Base-by-base conservation (phyloP, 2,113 vertebrate genomes). In the Hippopotamus amphibius region DNA sequence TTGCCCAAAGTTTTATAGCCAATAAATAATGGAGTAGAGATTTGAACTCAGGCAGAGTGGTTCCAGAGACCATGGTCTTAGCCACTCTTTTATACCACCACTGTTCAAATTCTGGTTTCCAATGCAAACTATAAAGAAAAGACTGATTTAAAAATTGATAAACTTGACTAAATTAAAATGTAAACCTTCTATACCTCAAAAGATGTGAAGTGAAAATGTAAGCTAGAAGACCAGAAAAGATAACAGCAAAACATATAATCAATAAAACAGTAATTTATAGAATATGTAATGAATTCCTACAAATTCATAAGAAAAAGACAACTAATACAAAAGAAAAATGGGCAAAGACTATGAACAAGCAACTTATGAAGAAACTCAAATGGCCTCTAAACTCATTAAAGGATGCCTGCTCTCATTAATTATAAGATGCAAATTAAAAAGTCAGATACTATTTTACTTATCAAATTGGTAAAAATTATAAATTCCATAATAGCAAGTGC, bases 161-260 rank as follows among this genome's bases (percentile, higher is more conserved):
- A 81, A 66, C 48, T 59, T 68, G 21, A 76, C 15, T 87, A 91
- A 81, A 26, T 55, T 80, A 63, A 90, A 93, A 85, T 19, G 43
- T 80, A 71, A 79, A 85, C 85, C 24, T 88, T 87, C 53, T 84
- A 41, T 28, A 83, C 37, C 28, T 79, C 50, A 88, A 92, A 82
- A 96, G 59, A 82, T 4, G 89, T 12, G 59, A 87, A 68, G 59
- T 82, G 59, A 77, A 95, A 94, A 83, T 88, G 46, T 53, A 96
- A 96, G 46, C 48, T 81, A 80, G 10, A 48, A 48, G 15, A 76
- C 41, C n/a, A 94, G 65, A 57, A 92, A 93, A 93, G 30, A 69
- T 55, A 93, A 82, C 4, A 92, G 41, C 26, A 76, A 82, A 80
- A 80, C 55, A 66, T 28, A 77, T 66, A 84, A 90, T 61, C 71